These are phyloP conservation scores for Stigmatopora nigra DNA, from an alignment of 2,113 vertebrate genomes.

Conservation along the genomic window DNA sequence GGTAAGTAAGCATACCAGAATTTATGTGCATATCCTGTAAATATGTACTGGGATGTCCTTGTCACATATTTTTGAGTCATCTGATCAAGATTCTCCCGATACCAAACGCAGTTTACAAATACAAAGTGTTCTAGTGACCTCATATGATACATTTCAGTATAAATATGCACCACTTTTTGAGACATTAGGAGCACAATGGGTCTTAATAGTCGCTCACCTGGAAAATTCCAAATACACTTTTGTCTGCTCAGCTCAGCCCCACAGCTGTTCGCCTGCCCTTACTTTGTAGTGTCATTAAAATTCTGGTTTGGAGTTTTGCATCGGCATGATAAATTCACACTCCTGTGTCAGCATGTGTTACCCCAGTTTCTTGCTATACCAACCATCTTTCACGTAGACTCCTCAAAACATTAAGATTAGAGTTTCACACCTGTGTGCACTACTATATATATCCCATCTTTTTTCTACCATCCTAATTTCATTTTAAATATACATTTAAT, in stretches of 20 bases:
- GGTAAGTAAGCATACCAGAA: conserved; percentile 63
- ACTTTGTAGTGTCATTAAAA: conserved; percentile 19
- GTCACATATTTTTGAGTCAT: too few relatives aligned
- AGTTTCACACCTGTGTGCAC: too few relatives aligned
- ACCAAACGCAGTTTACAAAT: too few relatives aligned
- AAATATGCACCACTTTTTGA: too few relatives aligned
- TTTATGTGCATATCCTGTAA: too few relatives aligned
- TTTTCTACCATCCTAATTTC: too few relatives aligned
- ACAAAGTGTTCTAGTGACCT: too few relatives aligned
- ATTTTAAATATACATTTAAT: too few relatives aligned
- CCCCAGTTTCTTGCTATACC: conserved; percentile 30
- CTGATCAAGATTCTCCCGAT: too few relatives aligned
- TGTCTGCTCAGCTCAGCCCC: conserved; percentile 39
- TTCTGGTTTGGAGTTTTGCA: conserved; percentile 32
- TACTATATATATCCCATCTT: not conserved
- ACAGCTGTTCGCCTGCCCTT: conserved; percentile 33
- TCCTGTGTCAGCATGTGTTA: conserved; percentile 33
- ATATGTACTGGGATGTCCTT: too few relatives aligned
- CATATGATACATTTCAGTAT: too few relatives aligned
- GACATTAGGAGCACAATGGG: not conserved
- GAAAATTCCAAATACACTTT: conserved; percentile 22
- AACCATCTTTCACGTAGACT: conserved; percentile 25
- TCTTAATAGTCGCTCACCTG: conserved; percentile 7
- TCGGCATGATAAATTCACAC: conserved; percentile 24
- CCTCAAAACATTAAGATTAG: not conserved